Evolutionary conservation across 2,797 vertebrate genomes (phyloP).

Genomic region (Halcyon chelicuti): DNA sequence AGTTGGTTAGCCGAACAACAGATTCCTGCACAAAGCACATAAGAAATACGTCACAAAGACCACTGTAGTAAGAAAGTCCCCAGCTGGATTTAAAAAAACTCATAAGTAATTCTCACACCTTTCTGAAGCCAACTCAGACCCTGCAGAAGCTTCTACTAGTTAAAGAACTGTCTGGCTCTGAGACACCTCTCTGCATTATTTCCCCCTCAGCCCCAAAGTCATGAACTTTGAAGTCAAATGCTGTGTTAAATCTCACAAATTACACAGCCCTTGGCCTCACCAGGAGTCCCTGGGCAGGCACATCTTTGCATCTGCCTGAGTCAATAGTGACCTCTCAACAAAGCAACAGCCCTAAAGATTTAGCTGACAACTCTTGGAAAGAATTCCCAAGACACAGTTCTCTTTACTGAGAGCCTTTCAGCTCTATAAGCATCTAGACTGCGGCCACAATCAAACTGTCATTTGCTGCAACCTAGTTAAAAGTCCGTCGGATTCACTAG

Average conservation of each 20-base stretch:
- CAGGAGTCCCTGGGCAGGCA: background rate
- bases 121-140: background rate
- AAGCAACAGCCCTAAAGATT: background rate
- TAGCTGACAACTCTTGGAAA: background rate
- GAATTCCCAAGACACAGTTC: background rate
- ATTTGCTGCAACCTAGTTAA: background rate
- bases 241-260: background rate
- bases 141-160: background rate
- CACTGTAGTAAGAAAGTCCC: background rate
- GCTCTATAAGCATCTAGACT: background rate
- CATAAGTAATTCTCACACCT: background rate
- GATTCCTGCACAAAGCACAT: constrained; percentile 44
- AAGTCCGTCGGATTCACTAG: background rate
- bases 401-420: background rate
- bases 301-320: background rate
- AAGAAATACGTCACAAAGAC: background rate
- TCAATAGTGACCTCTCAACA: background rate
- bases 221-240: background rate
- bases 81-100: background rate
- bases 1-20: constrained; percentile 78
- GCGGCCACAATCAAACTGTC: background rate
- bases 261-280: background rate
- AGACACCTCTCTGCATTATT: background rate
- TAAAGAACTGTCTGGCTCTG: background rate
- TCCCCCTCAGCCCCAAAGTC: background rate